Evolutionary conservation across 2,113 vertebrate genomes (phyloP), one percentile per base, ranked within the genome.

Genomic region (Recurvirostra avosetta): DNA sequence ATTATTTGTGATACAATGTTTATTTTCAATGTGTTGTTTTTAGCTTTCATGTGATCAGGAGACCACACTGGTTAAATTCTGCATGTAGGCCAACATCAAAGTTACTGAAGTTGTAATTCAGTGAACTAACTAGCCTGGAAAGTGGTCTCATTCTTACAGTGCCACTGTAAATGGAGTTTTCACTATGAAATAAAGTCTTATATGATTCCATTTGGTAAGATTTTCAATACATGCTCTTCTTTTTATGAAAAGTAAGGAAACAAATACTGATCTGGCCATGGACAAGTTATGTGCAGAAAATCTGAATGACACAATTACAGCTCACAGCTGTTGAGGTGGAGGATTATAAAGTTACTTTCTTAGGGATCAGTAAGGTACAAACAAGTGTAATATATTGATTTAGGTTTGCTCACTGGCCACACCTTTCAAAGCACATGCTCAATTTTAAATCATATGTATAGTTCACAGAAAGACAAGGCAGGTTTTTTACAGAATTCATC

Each of bases 61-160:
- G 59, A 59, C 65, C 34, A 62, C 32, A 6, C 41, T 86, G n/a
- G 78, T 83, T 93, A 58, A 71, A 74, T 67, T 91, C 75, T 92
- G n/a, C n/a, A 29, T 56, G 58, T 84, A 92, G 94, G 89, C 74
- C 88, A 76, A 77, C 59, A 88, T 96, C 80, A 67, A 75, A 84
- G n/a, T 87, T 59, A 40, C 30, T 73, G 45, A 70, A 91, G 52
- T 45, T 86, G 11, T 78, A 71, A 61, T 86, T 85, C 84, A 53
- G 20, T 56, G 40, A 85, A 21, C 27, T 61, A 55, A 12, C 30
- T 89, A 59, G 70, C 74, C 52, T 79, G 70, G 58, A 73, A 86
- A 76, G 65, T 36, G n/a, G 12, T 59, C 68, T 80, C 21, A 34
- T 79, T 78, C 67, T 75, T 88, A 45, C 22, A 68, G 41, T 76